Base-by-base conservation (phyloP, 2,797 vertebrate genomes). In the Sitta carolinensis region DNA sequence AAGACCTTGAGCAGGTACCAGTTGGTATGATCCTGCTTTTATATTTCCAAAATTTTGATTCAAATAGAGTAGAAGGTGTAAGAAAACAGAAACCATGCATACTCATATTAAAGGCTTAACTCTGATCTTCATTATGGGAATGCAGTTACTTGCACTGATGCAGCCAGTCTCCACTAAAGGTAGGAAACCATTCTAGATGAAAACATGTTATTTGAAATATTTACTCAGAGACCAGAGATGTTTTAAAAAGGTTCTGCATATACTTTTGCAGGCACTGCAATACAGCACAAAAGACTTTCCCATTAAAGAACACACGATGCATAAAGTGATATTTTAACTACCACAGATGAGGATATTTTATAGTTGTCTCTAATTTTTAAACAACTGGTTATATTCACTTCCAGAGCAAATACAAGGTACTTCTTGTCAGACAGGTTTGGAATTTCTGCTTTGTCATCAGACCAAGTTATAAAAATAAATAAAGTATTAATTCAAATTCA, bases 381-480 rank as follows among this genome's bases (percentile, higher is more conserved):
- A n/a, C 7, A 2, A 63, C 48, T 32, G 5, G 13, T 25, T 85
- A 22, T 61, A 69, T 73, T 94, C 1, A 8, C 11, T 91, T 80
- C 25, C 72, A 45, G 50, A 75, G 30, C 11, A 85, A 76, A 52
- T 7, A 54, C 3, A 7, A 83, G 20, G 38, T 30, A 54, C 25
- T 32, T 83, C 7, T 27, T 68, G 12, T 52, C 1, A 0, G 73
- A 82, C 16, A 67, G 17, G 10, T 9, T 74, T 26, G 34, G 43
- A 86, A 84, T 90, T 88, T 88, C 25, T 90, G 69, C 51, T 90
- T 91, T 88, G 74, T 93, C 70, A 91, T 88, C 51, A 69, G 32
- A 13, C 86, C 43, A 20, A 45, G 26, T 75, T 52, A 38, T 59
- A 70, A 75, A 90, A 94, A 80, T 20, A 90, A 62, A 61, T 26